A percentile compares a stretch with the other conserved stretches of the same genome.
Conservation (phyloP, 2,888 invertebrate species). For the Cephus runcator region DNA sequence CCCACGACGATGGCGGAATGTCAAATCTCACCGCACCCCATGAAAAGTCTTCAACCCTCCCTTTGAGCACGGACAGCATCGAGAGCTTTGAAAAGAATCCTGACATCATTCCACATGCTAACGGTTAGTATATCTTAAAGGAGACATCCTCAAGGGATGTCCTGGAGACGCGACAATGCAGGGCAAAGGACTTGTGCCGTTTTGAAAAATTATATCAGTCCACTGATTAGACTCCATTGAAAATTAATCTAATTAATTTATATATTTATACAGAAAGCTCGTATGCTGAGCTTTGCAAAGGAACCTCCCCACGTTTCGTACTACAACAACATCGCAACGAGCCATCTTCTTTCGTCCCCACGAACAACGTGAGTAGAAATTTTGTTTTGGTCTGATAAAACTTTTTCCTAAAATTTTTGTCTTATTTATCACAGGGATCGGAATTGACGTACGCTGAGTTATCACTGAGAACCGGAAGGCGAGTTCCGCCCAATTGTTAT, state of each 20-base stretch:
- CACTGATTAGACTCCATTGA: neutral
- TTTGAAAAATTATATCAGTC: neutral
- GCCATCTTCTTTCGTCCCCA: neutral
- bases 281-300: conserved; percentile 59
- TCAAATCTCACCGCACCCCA: conserved; percentile 51
- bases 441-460: conserved; percentile 59
- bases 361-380: conserved; percentile 13
- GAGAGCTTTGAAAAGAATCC: conserved; percentile 63
- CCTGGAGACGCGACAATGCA: neutral
- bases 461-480: conserved; percentile 52
- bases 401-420: neutral
- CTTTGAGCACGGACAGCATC: conserved; percentile 56
- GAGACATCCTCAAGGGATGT: neutral
- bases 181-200: neutral
- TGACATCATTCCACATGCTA: conserved; percentile 61
- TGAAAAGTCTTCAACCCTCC: conserved; percentile 57
- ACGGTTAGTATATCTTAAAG: conserved; percentile 45
- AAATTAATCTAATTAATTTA: neutral
- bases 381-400: neutral
- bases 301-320: conserved; percentile 56
- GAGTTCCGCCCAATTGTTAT: conserved; percentile 60
- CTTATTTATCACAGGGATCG: conserved; percentile 35
- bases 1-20: conserved; percentile 57
- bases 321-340: conserved; percentile 45
- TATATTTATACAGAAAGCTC: conserved; percentile 47